Evolutionary conservation across 2,113 vertebrate genomes (phyloP).

Genomic region (Rhabdomys dilectus): DNA sequence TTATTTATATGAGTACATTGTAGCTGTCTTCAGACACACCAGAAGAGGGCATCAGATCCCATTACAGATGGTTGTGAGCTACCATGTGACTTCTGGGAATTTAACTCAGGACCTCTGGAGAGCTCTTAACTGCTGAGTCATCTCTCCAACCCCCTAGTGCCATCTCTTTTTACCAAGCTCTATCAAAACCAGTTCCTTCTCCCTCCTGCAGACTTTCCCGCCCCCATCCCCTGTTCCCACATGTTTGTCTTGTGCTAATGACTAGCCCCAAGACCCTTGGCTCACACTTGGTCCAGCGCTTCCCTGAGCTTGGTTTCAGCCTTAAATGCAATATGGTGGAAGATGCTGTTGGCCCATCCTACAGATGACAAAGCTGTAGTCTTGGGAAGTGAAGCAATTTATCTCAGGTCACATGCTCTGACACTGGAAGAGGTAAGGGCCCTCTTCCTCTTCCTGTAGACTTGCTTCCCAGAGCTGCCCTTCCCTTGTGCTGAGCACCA

Average conservation of each 20-base stretch:
- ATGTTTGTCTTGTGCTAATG: accelerated
- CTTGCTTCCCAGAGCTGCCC: not conserved
- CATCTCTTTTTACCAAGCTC: not conserved
- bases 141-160: too few species aligned
- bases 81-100: too few species aligned
- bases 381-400: not conserved
- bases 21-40: too few species aligned
- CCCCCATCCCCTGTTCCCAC: accelerated
- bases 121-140: too few species aligned
- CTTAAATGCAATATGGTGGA: not conserved
- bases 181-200: too few species aligned
- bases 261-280: not conserved
- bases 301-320: not conserved
- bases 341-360: not conserved
- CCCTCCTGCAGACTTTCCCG: not conserved
- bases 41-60: too few species aligned
- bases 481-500: not conserved
- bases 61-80: too few species aligned
- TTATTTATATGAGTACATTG: too few species aligned
- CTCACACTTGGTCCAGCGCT: accelerated
- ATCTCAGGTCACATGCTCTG: not conserved
- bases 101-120: too few species aligned
- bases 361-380: not conserved
- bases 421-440: accelerated
- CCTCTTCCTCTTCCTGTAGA: not conserved